Percentiles rank a stretch among this genome's conserved stretches.
phyloP scores from a whole-genome alignment of 2,113 vertebrate genomes.

The Entomyzon cyanotis region DNA sequence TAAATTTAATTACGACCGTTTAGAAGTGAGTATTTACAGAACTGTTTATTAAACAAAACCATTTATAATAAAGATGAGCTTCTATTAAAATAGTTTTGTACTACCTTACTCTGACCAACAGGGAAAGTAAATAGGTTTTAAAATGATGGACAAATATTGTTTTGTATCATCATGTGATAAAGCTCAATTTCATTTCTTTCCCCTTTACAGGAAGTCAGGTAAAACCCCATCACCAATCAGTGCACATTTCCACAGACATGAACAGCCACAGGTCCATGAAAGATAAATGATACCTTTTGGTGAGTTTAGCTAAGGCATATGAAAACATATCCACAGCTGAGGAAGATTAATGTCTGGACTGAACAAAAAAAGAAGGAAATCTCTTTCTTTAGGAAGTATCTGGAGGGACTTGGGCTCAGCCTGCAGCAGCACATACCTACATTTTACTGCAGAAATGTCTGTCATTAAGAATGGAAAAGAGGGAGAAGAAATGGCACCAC shows the following conservation, averaged over 20 bases:
- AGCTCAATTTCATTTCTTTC: background rate
- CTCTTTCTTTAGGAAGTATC: background rate
- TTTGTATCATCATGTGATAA: background rate
- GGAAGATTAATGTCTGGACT: background rate
- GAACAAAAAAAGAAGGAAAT: background rate
- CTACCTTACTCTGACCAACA: background rate
- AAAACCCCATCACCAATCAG: background rate
- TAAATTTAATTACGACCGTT: background rate
- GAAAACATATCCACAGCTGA: background rate
- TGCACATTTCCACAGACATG: background rate
- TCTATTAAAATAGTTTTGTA: background rate
- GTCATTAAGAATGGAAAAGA: background rate
- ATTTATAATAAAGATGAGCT: background rate
- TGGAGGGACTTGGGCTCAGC: slow-evolving; percentile 16
- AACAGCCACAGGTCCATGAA: background rate
- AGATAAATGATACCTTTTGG: background rate
- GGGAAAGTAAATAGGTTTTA: background rate
- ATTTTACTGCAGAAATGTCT: background rate
- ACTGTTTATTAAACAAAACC: background rate
- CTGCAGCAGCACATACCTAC: background rate
- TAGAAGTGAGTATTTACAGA: background rate
- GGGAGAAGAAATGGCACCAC: background rate
- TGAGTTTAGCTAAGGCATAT: background rate
- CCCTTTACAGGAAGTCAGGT: background rate
- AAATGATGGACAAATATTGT: background rate